Conservation (phyloP, 1,140 invertebrate genomes). For the Lithobius niger region DNA sequence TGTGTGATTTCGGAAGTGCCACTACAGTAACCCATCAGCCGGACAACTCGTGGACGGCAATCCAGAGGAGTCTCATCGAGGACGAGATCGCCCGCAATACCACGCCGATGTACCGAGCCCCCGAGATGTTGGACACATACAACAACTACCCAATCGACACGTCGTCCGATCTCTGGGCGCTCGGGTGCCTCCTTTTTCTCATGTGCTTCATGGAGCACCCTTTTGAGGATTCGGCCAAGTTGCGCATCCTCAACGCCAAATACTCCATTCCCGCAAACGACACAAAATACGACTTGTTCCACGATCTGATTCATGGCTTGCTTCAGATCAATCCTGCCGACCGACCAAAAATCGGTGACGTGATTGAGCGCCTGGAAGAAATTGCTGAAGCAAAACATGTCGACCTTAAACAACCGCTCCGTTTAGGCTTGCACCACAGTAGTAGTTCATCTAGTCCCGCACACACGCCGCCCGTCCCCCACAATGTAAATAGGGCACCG, state of each 20-base stretch:
- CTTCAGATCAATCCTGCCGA: slow-evolving; percentile 61
- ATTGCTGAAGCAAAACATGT: slow-evolving; percentile 70
- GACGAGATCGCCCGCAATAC: slow-evolving; percentile 61
- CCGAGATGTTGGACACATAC: slow-evolving; percentile 79
- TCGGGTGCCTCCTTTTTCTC: slow-evolving; percentile 89
- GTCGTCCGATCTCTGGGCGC: slow-evolving; percentile 86
- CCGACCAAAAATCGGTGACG: slow-evolving; percentile 55
- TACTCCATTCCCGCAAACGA: slow-evolving; percentile 70
- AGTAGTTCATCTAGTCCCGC: slow-evolving; percentile 3
- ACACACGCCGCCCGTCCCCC: neutral
- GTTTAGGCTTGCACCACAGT: neutral
- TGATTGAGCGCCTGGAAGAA: slow-evolving; percentile 71
- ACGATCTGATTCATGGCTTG: slow-evolving; percentile 77
- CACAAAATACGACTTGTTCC: slow-evolving; percentile 64
- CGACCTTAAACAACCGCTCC: slow-evolving; percentile 56
- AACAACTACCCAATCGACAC: slow-evolving; percentile 84
- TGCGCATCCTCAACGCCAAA: slow-evolving; percentile 92
- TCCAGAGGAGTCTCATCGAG: slow-evolving; percentile 80
- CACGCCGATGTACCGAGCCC: slow-evolving; percentile 51
- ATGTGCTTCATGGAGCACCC: slow-evolving; percentile 90
- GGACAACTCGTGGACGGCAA: slow-evolving; percentile 78
- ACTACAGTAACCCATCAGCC: slow-evolving; percentile 70
- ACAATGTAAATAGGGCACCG: neutral
- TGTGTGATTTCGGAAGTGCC: slow-evolving; percentile 98
- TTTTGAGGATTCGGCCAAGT: slow-evolving; percentile 91